Base-by-base conservation (phyloP, 1,140 invertebrate species). In the Drosophila micromelanica region DNA sequence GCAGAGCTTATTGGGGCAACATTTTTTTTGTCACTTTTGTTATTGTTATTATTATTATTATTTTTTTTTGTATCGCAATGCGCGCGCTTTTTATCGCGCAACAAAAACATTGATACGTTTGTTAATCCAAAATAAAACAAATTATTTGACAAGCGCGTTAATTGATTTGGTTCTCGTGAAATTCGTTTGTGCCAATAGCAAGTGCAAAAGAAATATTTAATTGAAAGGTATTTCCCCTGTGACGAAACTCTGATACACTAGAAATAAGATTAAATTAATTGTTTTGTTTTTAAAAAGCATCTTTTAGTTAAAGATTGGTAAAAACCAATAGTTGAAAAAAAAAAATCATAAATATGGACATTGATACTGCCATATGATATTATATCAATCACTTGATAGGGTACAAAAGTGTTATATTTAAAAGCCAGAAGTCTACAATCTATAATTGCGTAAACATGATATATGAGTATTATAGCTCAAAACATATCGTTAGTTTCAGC, bases 131-230 rank as follows among this genome's bases (percentile, higher is more conserved):
- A 84, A 75, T 72, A 72, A 63, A 89, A 89, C 79, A 89, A 77
- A 73, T 60, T 63, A 80, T 72, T 84, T 89, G 84, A 89, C 84
- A 89, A 84, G 84, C 64, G 30, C 35, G 60, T 57, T 89, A 89
- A 89, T 89, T 89, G 84, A 89, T 89, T 89, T 84, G 62, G 72
- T 89, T 89, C 76, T 89, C 75, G 80, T 84, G 82, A 40, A 80
- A 57, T 56, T 52, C 51, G 13, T 15, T 32, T 38, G 8, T 23
- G 15, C 17, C 11, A 55, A 20, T 3, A 40, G 5, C 13, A 45
- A 30, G 5, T 40, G 15, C 45, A 43, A 42, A 37, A 40, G 35
- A 40, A 32, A 11, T 35, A 11, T 2, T 43, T 43, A 42, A 15
- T 30, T 17, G 13, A 13, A n/a, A 46, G 46, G 15, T 54, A 55